These are phyloP conservation scores for Eunapius fragilis DNA, from an alignment of 37 sponge, comb jelly and placozoan species.

Conservation along the genomic window DNA sequence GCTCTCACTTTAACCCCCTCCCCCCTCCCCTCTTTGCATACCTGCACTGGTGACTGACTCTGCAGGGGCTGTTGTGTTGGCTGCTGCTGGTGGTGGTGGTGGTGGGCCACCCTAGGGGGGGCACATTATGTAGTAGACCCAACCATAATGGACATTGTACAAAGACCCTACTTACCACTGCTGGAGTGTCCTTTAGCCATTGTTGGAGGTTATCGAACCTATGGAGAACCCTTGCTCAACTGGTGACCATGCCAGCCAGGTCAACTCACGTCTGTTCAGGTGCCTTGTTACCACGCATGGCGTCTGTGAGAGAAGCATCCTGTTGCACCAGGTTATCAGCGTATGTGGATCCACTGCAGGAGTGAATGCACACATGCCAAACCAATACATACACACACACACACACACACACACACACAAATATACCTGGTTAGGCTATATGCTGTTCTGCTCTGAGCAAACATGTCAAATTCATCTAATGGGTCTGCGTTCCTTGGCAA, in stretches of 20 bases:
- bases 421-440: conserved; percentile 26
- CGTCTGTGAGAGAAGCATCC: conserved; percentile 44
- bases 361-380: not conserved
- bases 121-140: too few species aligned
- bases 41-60: conserved; percentile 80
- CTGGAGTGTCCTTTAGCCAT: conserved; percentile 65
- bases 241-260: not conserved
- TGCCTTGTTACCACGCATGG: conserved; percentile 10
- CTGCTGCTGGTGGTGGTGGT: not conserved
- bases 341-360: conserved; percentile 56
- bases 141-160: not conserved
- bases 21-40: not conserved
- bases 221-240: not conserved
- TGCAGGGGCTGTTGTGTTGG: not conserved
- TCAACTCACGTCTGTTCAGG: conserved; percentile 10
- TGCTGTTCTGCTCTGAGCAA: conserved; percentile 86
- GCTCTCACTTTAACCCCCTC: not conserved
- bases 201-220: conserved; percentile 47
- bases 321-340: conserved; percentile 47
- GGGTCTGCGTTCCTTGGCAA: not conserved
- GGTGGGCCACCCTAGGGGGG: too few species aligned
- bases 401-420: not conserved
- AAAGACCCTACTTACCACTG: conserved; percentile 22
- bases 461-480: conserved; percentile 95
- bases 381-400: not conserved